Evolutionary conservation across 2,113 vertebrate genomes (phyloP).

Genomic region (Chaenogobius annularis): DNA sequence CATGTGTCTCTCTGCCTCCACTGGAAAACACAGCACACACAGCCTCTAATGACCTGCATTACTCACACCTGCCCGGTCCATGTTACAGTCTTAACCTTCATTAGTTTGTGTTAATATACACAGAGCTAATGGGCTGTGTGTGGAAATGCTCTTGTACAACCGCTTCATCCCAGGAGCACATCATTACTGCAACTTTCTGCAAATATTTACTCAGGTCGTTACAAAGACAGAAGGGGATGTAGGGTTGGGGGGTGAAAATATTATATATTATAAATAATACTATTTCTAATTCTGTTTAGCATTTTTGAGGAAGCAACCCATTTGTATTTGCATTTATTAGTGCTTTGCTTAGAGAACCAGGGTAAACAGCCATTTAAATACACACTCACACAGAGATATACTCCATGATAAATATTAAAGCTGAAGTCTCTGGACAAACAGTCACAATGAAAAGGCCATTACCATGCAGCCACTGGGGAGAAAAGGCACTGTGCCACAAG

Average conservation of each 20-base stretch:
- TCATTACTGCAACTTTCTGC: conserved; percentile 7
- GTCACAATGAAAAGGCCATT: conserved; percentile 35
- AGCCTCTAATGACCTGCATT: conserved; percentile 25
- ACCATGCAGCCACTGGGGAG: conserved; percentile 41
- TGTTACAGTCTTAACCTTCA: conserved; percentile 39
- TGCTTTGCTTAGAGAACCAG: too few relatives aligned
- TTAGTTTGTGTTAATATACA: conserved; percentile 45
- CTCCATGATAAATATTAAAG: conserved; percentile 45
- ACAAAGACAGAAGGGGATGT: conserved; percentile 43
- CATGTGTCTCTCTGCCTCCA: conserved; percentile 18
- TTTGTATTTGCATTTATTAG: neutral
- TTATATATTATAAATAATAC: conserved; percentile 2
- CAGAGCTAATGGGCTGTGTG: conserved; percentile 37
- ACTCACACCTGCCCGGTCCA: conserved; percentile 41
- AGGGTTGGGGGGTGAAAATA: conserved; percentile 10
- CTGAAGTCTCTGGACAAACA: conserved; percentile 17
- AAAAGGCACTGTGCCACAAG: conserved; percentile 27
- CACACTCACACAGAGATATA: conserved; percentile 19
- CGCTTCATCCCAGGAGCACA: conserved; percentile 18
- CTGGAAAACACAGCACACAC: conserved; percentile 6
- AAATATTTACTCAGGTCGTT: conserved; percentile 45
- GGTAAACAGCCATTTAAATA: neutral
- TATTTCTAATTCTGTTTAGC: conserved; percentile 4
- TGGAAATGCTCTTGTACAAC: conserved; percentile 36
- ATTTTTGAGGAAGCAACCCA: neutral